phyloP scores from a whole-genome alignment of 2,888 invertebrate genomes.

The Drosophila heteroneura region DNA sequence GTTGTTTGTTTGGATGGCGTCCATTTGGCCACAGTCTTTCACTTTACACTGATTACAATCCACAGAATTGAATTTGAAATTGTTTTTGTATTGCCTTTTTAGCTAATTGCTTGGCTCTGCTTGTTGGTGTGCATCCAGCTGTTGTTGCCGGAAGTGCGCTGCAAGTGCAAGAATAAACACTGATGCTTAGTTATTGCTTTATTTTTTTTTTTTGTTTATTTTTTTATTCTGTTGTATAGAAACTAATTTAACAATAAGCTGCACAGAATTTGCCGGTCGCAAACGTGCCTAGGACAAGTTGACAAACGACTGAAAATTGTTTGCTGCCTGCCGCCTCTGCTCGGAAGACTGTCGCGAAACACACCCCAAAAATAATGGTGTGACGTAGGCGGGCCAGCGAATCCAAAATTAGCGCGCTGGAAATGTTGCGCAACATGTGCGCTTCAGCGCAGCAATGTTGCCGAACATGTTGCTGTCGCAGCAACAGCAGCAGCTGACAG shows the following conservation, averaged over 20 bases:
- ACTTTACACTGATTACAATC: slow-evolving; percentile 36
- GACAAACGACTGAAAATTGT: slow-evolving; percentile 70
- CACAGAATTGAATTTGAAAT: slow-evolving; percentile 32
- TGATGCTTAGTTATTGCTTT: slow-evolving; percentile 44
- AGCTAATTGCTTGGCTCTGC: slow-evolving; percentile 28
- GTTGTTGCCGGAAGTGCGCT: slow-evolving; percentile 69
- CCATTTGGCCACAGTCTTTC: slow-evolving; percentile 31
- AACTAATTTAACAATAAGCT: slow-evolving; percentile 13
- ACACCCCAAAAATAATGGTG: slow-evolving; percentile 59
- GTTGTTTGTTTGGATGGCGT: slow-evolving; percentile 35
- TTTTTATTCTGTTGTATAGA: slow-evolving; percentile 4
- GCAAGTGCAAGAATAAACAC: slow-evolving; percentile 70
- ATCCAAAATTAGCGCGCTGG: slow-evolving; percentile 65
- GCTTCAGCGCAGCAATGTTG: slow-evolving; percentile 44
- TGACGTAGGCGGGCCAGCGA: slow-evolving; percentile 32
- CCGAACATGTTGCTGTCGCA: slow-evolving; percentile 27
- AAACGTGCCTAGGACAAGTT: slow-evolving; percentile 57
- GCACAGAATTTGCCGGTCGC: slow-evolving; percentile 29
- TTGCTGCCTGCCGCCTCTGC: slow-evolving; percentile 39
- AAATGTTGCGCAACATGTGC: slow-evolving; percentile 57
- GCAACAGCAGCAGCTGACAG: slow-evolving; percentile 15
- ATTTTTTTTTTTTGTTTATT: neutral
- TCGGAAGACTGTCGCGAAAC: slow-evolving; percentile 36
- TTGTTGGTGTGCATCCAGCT: slow-evolving; percentile 67
- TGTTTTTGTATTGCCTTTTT: slow-evolving; percentile 7